Conservation (phyloP, 2,113 vertebrate genomes). For the Pomatorhinus ruficollis region DNA sequence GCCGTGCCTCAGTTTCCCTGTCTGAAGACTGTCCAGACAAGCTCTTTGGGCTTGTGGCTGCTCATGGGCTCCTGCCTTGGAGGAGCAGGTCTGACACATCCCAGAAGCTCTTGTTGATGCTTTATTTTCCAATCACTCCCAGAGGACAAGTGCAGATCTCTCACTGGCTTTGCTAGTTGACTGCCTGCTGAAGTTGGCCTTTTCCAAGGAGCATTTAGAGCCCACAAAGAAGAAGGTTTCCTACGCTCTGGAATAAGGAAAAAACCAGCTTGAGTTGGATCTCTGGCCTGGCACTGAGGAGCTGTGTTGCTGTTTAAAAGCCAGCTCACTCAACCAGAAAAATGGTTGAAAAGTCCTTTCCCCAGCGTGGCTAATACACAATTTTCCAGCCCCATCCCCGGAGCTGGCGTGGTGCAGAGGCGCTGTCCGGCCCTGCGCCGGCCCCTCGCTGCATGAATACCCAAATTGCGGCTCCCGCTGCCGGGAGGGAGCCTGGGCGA, state of each 20-base stretch:
- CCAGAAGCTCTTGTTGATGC: neutral
- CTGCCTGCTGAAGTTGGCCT: neutral
- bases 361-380: accelerated
- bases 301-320: neutral
- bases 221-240: neutral
- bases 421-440: neutral
- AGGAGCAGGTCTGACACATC: neutral
- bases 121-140: neutral
- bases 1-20: neutral
- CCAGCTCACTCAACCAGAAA: neutral
- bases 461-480: neutral
- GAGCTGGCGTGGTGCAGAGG: neutral
- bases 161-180: neutral
- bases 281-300: neutral
- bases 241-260: neutral
- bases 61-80: neutral
- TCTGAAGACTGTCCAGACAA: neutral
- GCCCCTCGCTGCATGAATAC: neutral
- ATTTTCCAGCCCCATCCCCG: neutral
- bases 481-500: neutral
- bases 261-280: neutral
- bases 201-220: neutral
- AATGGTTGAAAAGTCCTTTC: neutral
- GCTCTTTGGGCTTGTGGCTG: no score
- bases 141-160: neutral